Evolutionary conservation across 2,113 vertebrate genomes (phyloP).

Genomic region (Ceyx cyanopectus): DNA sequence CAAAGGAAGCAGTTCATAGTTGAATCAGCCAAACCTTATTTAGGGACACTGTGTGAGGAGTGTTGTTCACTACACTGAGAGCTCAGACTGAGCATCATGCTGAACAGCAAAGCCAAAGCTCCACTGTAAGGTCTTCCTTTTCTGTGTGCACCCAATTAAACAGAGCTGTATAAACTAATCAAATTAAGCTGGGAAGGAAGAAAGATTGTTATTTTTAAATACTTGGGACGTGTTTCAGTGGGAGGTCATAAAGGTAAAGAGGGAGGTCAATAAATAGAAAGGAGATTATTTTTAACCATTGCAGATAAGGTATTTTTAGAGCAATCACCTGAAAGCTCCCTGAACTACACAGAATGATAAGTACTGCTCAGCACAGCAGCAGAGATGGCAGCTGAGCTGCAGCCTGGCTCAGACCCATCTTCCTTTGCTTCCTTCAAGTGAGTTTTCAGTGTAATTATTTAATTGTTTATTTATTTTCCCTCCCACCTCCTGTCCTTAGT

Average conservation of each 20-base stretch:
- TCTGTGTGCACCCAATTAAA: background rate
- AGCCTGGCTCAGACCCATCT: background rate
- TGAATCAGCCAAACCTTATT: background rate
- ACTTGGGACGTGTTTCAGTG: background rate
- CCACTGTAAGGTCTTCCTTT: background rate
- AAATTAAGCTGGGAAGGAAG: background rate
- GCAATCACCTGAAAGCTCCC: constrained; percentile 57
- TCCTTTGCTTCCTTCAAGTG: background rate
- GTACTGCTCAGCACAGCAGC: background rate
- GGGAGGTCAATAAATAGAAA: constrained; percentile 50
- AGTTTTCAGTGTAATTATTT: background rate
- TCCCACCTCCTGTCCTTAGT: background rate
- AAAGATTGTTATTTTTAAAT: constrained; percentile 28
- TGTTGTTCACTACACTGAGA: background rate
- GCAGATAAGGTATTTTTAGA: constrained; percentile 63
- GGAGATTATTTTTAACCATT: constrained; percentile 58
- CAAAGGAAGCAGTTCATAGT: background rate
- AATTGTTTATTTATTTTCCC: background rate
- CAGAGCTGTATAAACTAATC: background rate
- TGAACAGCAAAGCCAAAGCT: background rate
- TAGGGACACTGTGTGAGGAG: background rate
- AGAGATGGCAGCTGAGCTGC: background rate
- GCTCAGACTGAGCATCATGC: background rate
- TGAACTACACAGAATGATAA: constrained; percentile 6
- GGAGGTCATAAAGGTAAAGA: constrained; percentile 22